Conservation (phyloP, 1,140 invertebrate genomes). For the Nephotettix cincticeps region DNA sequence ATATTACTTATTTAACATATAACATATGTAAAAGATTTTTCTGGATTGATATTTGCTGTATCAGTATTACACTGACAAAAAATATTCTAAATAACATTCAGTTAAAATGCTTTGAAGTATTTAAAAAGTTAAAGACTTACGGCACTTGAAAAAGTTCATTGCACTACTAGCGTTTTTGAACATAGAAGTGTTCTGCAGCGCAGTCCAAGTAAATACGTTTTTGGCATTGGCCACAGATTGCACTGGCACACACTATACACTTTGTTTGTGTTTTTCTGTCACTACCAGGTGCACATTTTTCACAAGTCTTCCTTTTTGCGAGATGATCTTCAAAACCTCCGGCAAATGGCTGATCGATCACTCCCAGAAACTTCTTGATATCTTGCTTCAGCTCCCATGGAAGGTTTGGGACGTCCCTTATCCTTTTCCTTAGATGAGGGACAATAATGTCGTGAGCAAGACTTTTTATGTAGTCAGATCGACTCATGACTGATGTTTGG, state of each 20-base stretch:
- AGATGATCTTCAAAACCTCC: too few species aligned
- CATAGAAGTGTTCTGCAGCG: too few species aligned
- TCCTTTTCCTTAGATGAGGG: conserved; percentile 39
- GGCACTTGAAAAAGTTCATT: too few species aligned
- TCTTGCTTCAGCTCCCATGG: neutral
- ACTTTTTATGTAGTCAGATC: conserved; percentile 37
- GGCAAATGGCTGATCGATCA: neutral
- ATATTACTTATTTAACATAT: too few species aligned
- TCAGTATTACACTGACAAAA: too few species aligned
- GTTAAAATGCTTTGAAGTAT: too few species aligned
- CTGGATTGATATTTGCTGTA: too few species aligned
- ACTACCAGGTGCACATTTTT: neutral
- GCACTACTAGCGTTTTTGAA: too few species aligned
- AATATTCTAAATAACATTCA: too few species aligned
- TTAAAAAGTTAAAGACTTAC: too few species aligned
- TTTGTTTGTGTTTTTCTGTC: neutral
- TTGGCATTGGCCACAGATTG: neutral
- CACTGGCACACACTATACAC: neutral
- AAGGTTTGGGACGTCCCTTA: neutral
- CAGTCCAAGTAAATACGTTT: neutral
- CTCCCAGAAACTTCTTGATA: neutral
- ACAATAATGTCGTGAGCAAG: conserved; percentile 30
- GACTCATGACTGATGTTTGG: too few species aligned
- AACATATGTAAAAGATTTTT: too few species aligned
- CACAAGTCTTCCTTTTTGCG: neutral